Evolutionary conservation across 2,797 vertebrate species (phyloP), one percentile per base, ranked within the genome.

Genomic region (Luscinia megarhynchos): DNA sequence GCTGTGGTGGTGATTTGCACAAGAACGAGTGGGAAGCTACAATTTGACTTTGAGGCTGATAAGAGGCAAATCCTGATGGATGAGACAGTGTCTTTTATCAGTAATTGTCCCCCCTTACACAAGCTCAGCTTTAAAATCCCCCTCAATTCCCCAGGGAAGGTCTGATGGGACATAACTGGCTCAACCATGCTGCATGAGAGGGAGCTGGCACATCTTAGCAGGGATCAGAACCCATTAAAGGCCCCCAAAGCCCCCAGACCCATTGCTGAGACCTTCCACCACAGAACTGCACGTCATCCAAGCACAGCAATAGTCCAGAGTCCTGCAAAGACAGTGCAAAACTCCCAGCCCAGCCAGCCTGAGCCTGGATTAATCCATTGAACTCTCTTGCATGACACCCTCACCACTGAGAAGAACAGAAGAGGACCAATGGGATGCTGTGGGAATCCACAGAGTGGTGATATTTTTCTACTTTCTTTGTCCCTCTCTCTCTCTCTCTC

Each of bases 241-340:
- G 4, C 12, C 11, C 13, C 34, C 24, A 69, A 8, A 41, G 8
- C 26, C 41, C 15, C 26, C 48, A 22, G 48, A 34, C 14, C 48
- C 34, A 12, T 6, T 22, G 41, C 41, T 63, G 64, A 22, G 30
- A 6, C 64, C 10, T 41, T 54, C 20, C 41, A 30, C 30, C 48
- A 26, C 26, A 48, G 26, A 17, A 34, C 7, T 48, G 57, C 6
- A 15, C 0, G 0, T 18, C 41, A 22, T 55, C 34, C 34, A 34
- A 48, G 21, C 4, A 2, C 0, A 41, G 15, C 41, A 69, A 19
- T 21, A 48, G 14, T 26, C 34, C 57, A 48, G 16, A 61, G 14
- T 13, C 0, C 0, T 48, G 20, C 17, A 48, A 62, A 77, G 30
- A 15, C 11, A 20, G 5, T 2, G 7, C 1, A 48, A 54, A 77